Conservation (phyloP, 2,797 vertebrate genomes). For the Xenops minutus region DNA sequence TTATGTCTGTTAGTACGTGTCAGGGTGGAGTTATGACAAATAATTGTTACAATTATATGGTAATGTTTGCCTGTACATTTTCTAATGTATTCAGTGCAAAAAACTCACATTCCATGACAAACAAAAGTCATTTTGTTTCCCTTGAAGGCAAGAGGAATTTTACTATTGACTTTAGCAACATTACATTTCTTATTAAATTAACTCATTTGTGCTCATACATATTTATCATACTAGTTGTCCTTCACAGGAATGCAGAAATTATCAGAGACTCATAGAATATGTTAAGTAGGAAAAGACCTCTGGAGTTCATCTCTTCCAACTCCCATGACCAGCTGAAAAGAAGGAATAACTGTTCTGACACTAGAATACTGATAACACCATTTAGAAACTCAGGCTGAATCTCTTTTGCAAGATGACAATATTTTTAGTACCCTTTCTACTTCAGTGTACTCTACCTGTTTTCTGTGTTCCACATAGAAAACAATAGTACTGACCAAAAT, state of each 20-base stretch:
- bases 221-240: not conserved
- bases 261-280: not conserved
- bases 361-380: not conserved
- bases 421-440: not conserved
- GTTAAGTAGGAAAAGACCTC: not conserved
- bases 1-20: not conserved
- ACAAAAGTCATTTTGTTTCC: not conserved
- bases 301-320: not conserved
- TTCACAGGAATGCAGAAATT: not conserved
- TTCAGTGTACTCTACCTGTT: not conserved
- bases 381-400: not conserved
- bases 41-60: not conserved
- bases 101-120: not conserved
- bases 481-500: not conserved
- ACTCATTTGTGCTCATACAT: not conserved
- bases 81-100: not conserved
- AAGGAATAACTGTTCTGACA: not conserved
- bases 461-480: not conserved
- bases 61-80: not conserved
- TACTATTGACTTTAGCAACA: not conserved
- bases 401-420: not conserved
- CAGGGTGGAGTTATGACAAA: not conserved
- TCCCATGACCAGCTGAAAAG: not conserved
- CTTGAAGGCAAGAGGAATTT: not conserved
- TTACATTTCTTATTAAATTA: not conserved